phyloP scores from a whole-genome alignment of 37 sponge, comb jelly and placozoan species.

The Agelas oroides region DNA sequence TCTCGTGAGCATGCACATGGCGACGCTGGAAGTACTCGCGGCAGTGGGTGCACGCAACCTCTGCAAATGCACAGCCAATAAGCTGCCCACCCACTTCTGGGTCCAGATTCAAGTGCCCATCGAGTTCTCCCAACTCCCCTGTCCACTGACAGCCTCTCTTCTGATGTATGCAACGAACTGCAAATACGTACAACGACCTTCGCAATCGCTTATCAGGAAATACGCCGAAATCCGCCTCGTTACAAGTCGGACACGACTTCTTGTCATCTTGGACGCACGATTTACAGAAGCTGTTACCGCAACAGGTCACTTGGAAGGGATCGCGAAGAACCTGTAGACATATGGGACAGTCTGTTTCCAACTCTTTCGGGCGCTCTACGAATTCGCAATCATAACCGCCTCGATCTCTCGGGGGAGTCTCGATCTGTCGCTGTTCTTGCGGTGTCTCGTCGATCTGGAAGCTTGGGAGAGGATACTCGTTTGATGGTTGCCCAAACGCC shows the following conservation, averaged over 20 bases:
- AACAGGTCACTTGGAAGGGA: constrained; percentile 35
- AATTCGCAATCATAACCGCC: constrained; percentile 24
- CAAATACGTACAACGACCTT: constrained; percentile 7
- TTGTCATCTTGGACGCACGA: constrained; percentile 4
- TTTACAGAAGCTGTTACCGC: constrained; percentile 52
- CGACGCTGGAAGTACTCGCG: not conserved
- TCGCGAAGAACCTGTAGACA: constrained; percentile 17
- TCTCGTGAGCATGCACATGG: not conserved
- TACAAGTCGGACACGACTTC: constrained; percentile 41
- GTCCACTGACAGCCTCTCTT: constrained; percentile 32
- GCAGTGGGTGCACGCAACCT: constrained; percentile 8
- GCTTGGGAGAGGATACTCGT: no score
- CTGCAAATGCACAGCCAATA: constrained; percentile 5
- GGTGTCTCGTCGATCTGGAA: no score
- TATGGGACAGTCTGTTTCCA: constrained; percentile 37
- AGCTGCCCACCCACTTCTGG: not conserved
- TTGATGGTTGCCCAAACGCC: no score
- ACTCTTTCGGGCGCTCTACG: constrained; percentile 11
- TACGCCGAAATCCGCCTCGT: constrained; percentile 9
- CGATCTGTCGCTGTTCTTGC: no score
- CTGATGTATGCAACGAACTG: constrained; percentile 11
- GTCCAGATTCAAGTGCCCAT: constrained; percentile 24
- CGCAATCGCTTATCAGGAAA: constrained; percentile 11
- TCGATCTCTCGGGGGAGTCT: no score
- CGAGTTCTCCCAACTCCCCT: constrained; percentile 31